Evolutionary conservation across 2,797 vertebrate genomes (phyloP), one percentile per base, ranked within the genome.

Genomic region (Euthynnus affinis): DNA sequence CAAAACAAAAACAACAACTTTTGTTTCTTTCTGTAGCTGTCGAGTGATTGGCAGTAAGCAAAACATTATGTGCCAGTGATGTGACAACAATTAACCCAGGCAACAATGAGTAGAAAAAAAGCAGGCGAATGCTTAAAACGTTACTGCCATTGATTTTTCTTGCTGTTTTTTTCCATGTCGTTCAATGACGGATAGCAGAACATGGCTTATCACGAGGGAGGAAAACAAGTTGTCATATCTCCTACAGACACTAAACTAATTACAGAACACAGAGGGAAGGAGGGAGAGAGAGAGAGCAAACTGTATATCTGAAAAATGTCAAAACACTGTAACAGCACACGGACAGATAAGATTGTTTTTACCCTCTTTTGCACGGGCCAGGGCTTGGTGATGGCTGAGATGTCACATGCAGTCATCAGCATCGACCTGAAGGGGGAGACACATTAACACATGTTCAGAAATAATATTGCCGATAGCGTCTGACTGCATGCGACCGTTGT

Each of bases 381-480:
- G 20, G 98, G 98, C 79, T 99, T 99, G n/a, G 97, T 98, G 90
- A 99, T 99, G 22, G 98, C 98, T 27, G 98, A 99, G 65, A 99
- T 96, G 82, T 99, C 98, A 75, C 98, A 99, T 0, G 98, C 98
- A 40, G 98, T 99, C 98, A 99, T 99, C 94, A 99, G 88, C 98
- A 99, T 99, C 3, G 97, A 98, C 93, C 98, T 99, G 89, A 53
- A 64, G 34, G 76, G 76, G 75, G 86, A 51, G 83, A 82, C 1
- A 88, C 46, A 81, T 55, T 37, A 51, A 66, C 71, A 82, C 18
- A 46, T 22, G 42, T 20, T 32, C n/a, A 22, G 51, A 14, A 8
- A n/a, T 32, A 8, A 20, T 2, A n/a, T n/a, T n/a, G n/a, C n/a
- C n/a, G n/a, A 42, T 0, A 18, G 23, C 53, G 49, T 6, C 3